Percentiles rank a stretch among this genome's conserved stretches.
These are phyloP conservation scores for Greenwoodochromis staneri DNA, from an alignment of 2,113 vertebrate species.

Conservation along the genomic window DNA sequence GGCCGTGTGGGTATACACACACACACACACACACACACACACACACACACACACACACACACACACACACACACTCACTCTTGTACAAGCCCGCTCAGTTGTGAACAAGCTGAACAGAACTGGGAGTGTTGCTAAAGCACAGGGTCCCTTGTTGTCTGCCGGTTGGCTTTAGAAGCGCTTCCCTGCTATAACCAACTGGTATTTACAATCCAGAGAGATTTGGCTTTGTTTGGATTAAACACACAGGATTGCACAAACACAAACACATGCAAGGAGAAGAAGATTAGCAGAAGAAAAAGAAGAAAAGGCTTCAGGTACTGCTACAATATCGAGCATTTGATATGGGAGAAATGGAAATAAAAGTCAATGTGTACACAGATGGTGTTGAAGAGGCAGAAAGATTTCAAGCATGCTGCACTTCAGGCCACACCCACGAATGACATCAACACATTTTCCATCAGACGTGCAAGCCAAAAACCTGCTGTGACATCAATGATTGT, in stretches of 20 bases:
- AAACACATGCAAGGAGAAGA: background rate
- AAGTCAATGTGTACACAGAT: conserved; percentile 1
- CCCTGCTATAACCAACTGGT: conserved; percentile 43
- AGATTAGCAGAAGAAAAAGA: background rate
- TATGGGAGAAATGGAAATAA: background rate
- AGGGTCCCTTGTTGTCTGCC: conserved; percentile 27
- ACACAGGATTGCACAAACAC: conserved; percentile 25
- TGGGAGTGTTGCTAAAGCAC: conserved; percentile 24
- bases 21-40: no score
- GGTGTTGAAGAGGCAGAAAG: background rate
- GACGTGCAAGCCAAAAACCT: background rate
- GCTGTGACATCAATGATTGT: background rate
- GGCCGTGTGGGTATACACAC: no score
- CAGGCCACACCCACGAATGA: background rate
- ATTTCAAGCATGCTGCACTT: background rate
- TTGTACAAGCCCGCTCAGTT: conserved; percentile 18
- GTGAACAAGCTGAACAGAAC: conserved; percentile 39
- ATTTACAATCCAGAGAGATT: conserved; percentile 45
- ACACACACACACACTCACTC: background rate
- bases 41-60: background rate
- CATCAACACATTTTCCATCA: background rate
- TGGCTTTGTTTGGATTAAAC: conserved; percentile 56
- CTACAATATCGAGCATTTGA: background rate
- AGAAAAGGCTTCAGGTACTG: conserved; percentile 6
- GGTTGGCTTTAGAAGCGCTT: conserved; percentile 31